Conservation (phyloP, 2,113 vertebrate species). For the Hystrix cristata region DNA sequence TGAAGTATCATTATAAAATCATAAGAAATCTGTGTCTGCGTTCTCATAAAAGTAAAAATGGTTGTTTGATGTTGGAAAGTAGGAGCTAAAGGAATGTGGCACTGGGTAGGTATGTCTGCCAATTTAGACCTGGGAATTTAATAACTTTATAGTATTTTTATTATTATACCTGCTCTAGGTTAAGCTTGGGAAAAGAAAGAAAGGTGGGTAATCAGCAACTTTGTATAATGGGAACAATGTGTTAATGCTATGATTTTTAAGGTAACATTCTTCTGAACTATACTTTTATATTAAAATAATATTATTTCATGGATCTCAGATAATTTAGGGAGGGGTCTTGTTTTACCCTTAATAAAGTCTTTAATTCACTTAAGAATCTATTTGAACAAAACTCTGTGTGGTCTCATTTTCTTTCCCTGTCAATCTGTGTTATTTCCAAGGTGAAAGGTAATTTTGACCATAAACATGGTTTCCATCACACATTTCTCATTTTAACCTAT, state of each 20-base stretch:
- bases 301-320: constrained; percentile 32
- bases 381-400: constrained; percentile 85
- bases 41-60: constrained; percentile 80
- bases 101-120: constrained; percentile 55
- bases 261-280: background rate
- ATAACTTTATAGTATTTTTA: constrained; percentile 72
- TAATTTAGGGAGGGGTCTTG: background rate
- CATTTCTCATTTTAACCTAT: constrained; percentile 91
- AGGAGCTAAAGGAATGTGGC: constrained; percentile 41
- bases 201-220: background rate
- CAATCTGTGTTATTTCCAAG: constrained; percentile 88
- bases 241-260: constrained; percentile 62
- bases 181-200: background rate
- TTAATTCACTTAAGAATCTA: constrained; percentile 69
- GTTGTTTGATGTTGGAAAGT: constrained; percentile 74
- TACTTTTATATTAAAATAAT: constrained; percentile 62
- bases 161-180: constrained; percentile 54
- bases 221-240: constrained; percentile 51
- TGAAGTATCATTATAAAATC: constrained; percentile 81
- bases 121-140: constrained; percentile 66
- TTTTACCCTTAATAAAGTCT: constrained; percentile 67
- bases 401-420: constrained; percentile 88
- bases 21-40: constrained; percentile 70
- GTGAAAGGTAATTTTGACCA: constrained; percentile 89
- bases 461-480: constrained; percentile 89